Percentiles rank a stretch among this genome's conserved stretches.
phyloP scores from a whole-genome alignment of 1,140 invertebrate species.

The Pseudomyrmex gracilis region DNA sequence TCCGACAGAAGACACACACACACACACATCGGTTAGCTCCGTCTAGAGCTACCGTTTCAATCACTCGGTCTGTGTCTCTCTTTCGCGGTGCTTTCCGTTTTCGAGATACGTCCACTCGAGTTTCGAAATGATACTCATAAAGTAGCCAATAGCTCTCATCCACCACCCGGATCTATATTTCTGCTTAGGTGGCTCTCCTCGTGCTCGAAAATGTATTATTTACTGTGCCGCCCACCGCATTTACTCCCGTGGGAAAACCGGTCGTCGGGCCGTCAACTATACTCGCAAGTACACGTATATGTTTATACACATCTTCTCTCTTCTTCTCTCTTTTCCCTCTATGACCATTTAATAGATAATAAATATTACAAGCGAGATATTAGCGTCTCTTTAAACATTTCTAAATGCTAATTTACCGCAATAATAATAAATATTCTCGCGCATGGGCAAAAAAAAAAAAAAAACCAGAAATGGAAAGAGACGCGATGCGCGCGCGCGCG shows the following conservation, averaged over 20 bases:
- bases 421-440: background rate
- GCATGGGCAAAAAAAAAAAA: too few species aligned
- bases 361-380: conserved; percentile 14
- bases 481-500: background rate
- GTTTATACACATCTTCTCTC: conserved; percentile 12
- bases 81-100: conserved; percentile 18
- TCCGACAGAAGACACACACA: conserved; percentile 28
- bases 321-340: too few species aligned
- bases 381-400: background rate
- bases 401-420: background rate
- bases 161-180: conserved; percentile 67
- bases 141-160: conserved; percentile 64
- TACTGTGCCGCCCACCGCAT: conserved; percentile 72
- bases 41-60: conserved; percentile 21
- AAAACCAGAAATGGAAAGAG: background rate
- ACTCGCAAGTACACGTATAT: background rate
- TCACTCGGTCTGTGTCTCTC: background rate
- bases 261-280: conserved; percentile 31
- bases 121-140: conserved; percentile 60
- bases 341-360: conserved; percentile 25
- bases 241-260: conserved; percentile 61
- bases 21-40: conserved; percentile 18
- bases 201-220: conserved; percentile 75
- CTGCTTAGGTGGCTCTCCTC: conserved; percentile 46
- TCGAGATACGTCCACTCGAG: conserved; percentile 32